Evolutionary conservation across 2,888 invertebrate species (phyloP), one percentile per base, ranked within the genome.

Genomic region (Chironomus riparius): DNA sequence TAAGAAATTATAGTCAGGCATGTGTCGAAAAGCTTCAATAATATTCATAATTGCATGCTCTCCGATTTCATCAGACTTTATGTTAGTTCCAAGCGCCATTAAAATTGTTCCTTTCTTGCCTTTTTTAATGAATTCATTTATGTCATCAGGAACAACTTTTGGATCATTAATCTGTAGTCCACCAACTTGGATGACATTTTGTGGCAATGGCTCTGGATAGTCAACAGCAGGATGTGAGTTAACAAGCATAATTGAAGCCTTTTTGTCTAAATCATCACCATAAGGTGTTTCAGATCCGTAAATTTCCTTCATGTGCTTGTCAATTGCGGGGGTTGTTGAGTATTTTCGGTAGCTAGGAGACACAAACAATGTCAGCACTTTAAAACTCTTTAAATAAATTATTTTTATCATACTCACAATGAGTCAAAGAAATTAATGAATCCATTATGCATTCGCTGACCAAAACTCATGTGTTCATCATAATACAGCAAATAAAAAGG

Each of bases 381-480:
- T 5, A 61, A 10, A 13, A 18, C 0, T 15, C 15, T 61, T 2
- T 5, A 2, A 13, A n/a, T 61, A 13, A 22, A 4, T 38, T n/a
- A 24, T 38, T 56, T 38, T 28, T n/a, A n/a, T n/a, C 2, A 70
- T 62, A 79, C 79, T 78, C 48, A 79, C 79, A 79, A 13, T 22
- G 77, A 78, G 71, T 81, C 80, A 15, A 77, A 12, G 10, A 68
- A 48, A 68, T 78, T 78, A 2, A 77, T 18, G 1, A 76, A 48
- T 0, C 77, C n/a, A 50, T 79, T 80, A 13, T 50, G 62, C 0
- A 78, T 13, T 10, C 79, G 77, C 50, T 77, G 73, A 72, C 71
- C 76, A 56, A 78, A 78, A 15, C n/a, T 78, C 79, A 80, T 79
- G 7, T 78, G 76, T 2, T 70, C 24, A 6, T 77, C 71, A 28